Conservation (phyloP, 2,797 vertebrate species). For the Urophycis tenuis region DNA sequence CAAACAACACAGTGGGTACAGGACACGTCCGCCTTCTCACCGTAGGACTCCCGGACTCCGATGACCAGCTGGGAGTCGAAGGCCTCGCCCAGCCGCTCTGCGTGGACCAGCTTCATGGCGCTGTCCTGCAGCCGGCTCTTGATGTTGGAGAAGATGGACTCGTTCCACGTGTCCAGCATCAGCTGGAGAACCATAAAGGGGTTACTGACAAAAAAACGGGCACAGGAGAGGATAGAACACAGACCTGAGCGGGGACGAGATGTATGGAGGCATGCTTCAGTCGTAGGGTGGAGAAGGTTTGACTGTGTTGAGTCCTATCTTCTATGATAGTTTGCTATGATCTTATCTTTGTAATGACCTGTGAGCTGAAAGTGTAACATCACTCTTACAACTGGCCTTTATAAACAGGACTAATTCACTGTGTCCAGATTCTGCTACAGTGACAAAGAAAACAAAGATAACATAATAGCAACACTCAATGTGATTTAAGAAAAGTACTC, state of each 20-base stretch:
- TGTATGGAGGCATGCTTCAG: too few species aligned
- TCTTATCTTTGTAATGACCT: neutral
- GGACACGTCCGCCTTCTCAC: slow-evolving; percentile 61
- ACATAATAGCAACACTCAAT: too few species aligned
- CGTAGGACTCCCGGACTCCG: slow-evolving; percentile 92
- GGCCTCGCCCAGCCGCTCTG: slow-evolving; percentile 90
- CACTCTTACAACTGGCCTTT: neutral
- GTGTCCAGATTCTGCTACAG: neutral
- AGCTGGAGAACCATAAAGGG: slow-evolving; percentile 64
- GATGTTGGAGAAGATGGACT: slow-evolving; percentile 98
- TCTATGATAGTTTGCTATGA: too few species aligned
- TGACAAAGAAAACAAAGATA: neutral
- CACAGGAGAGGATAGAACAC: neutral
- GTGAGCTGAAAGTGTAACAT: neutral
- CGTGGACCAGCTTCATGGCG: slow-evolving; percentile 95
- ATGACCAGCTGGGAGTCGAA: slow-evolving; percentile 96
- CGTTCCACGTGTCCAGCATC: slow-evolving; percentile 97
- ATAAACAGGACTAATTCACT: neutral
- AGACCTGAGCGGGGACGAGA: neutral
- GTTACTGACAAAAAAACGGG: neutral
- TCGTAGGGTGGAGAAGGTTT: too few species aligned
- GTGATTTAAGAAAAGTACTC: too few species aligned
- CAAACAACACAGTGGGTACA: neutral
- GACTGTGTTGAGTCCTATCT: too few species aligned
- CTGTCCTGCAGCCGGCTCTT: slow-evolving; percentile 94